Conservation (phyloP, 2,888 invertebrate genomes). For the Drosophila nigritarsus region DNA sequence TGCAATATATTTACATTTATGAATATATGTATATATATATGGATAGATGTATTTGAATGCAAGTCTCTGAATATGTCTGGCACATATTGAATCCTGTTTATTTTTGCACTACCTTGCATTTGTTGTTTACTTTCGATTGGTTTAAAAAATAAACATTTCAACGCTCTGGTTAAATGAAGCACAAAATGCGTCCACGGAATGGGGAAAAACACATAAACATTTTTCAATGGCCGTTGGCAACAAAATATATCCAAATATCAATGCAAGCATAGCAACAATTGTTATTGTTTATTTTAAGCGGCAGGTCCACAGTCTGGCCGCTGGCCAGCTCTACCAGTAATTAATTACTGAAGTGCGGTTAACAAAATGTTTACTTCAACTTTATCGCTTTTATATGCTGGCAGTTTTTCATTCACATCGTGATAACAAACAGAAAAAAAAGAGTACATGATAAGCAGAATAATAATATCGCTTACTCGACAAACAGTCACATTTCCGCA, state of each 20-base stretch:
- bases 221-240: constrained; percentile 7
- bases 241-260: not conserved
- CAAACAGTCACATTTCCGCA: not conserved
- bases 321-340: not conserved
- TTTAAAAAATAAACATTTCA: constrained; percentile 3
- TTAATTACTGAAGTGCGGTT: constrained; percentile 7
- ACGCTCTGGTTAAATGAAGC: constrained; percentile 4
- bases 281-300: constrained; percentile 10
- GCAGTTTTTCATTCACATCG: constrained; percentile 6
- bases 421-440: not conserved
- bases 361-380: not conserved
- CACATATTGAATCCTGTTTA: not conserved
- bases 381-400: not conserved
- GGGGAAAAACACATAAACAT: constrained; percentile 5
- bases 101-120: not conserved
- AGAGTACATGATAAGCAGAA: not conserved
- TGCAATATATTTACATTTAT: not conserved
- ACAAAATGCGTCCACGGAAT: not conserved
- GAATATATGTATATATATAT: not conserved
- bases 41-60: not conserved
- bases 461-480: constrained; percentile 1
- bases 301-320: not conserved
- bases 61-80: not conserved
- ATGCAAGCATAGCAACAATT: constrained; percentile 1
- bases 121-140: constrained; percentile 3